Base-by-base conservation (phyloP, 2,797 vertebrate genomes). In the Acropternis orthonyx region DNA sequence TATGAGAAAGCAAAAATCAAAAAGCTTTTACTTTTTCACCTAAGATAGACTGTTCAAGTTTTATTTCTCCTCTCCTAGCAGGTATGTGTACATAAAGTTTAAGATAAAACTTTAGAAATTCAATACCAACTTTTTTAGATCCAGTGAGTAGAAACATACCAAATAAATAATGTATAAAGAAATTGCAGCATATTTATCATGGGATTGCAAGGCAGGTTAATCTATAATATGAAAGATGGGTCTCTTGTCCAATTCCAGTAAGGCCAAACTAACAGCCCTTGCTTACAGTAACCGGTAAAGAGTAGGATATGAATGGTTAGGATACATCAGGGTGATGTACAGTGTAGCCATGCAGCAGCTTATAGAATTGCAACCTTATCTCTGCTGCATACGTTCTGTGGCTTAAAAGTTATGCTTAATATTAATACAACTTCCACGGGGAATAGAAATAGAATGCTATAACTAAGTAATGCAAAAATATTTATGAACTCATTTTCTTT, bases 191-290 rank as follows among this genome's bases (percentile, higher is more conserved):
- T 85, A 88, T 90, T 81, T 87, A 80, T 95, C 68, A 59, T 7
- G 7, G 58, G 59, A 51, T 49, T 86, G 68, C 32, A 62, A 92
- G 51, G 69, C 78, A 92, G 48, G n/a, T 81, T 94, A 91, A 95
- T 97, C 84, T 72, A 92, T 91, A 93, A 39, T 26, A 62, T 88
- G 88, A 94, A 91, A 78, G 77, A 92, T 85, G 68, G 32, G 44
- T 83, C 54, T 85, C 85, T 73, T 89, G 63, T 36, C 82, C 59
- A 58, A 75, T 97, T 96, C 88, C 95, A 95, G 96, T 76, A 95
- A 97, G 68, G 68, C 88, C 76, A 77, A 67, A 89, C 66, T 55
- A 89, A 66, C 76, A 28, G 54, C 17, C 55, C 58, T 81, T 78
- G 76, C 88, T 97, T 97, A 92, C 89, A 37, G 94, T 83, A 96